Base-by-base conservation (phyloP, 2,888 invertebrate genomes). In the Cyrtodaria siliqua region DNA sequence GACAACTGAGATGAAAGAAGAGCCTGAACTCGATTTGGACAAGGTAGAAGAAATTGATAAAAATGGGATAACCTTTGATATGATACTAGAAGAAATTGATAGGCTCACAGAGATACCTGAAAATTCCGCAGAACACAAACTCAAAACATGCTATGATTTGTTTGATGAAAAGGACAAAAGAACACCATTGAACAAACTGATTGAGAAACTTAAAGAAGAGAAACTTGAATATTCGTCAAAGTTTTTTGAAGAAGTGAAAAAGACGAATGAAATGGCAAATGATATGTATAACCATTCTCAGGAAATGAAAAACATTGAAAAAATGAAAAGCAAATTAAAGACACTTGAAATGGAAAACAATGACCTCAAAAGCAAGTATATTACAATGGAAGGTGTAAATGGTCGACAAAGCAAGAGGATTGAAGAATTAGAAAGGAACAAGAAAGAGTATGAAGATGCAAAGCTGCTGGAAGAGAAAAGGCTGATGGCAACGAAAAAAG, bases 201-300 rank as follows among this genome's bases (percentile, higher is more conserved):
- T 80, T 42, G 72, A 80, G 40, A 59, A 57, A 63, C 27, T 70
- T 20, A 38, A 56, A n/a, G 72, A 56, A 20, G 63, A 38, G 12
- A 75, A 80, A 40, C 49, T 50, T 20, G 69, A 76, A 2, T n/a
- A 69, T 12, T 60, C 60, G 29, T 53, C 60, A 40, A 56, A 56
- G 38, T 61, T 72, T 0, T 64, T 61, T 52, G 62, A 64, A 16
- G 72, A 80, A 55, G 68, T 72, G 12, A 56, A 61, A 26, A 75
- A 80, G 44, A 76, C 68, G n/a, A 72, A 80, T 24, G 66, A 70
- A 57, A 80, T 80, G 79, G 79, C 75, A 12, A 60, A 69, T 72
- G 79, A 80, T 52, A 67, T 80, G 52, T 80, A 72, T 59, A 57
- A 63, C 29, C 72, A 76, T 38, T 72, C 73, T 24, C 68, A 69